Percentiles rank a stretch among this genome's conserved stretches.
Evolutionary conservation across 2,797 vertebrate species (phyloP).

Genomic region (Perodicticus potto): DNA sequence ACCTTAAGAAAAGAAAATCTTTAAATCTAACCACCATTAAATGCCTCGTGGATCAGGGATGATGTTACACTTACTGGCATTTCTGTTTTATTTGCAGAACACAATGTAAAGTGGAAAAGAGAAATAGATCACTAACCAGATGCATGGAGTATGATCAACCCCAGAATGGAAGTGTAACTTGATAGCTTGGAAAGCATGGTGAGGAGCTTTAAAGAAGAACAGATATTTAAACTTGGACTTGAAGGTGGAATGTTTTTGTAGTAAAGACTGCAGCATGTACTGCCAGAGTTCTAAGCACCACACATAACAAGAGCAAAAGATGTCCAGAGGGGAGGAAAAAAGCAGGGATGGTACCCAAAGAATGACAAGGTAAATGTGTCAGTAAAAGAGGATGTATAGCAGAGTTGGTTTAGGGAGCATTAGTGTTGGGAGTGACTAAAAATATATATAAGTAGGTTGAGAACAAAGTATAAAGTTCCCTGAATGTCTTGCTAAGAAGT

Average conservation of each 20-base stretch:
- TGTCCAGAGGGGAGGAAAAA: not conserved
- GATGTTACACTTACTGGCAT: not conserved
- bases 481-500: not conserved
- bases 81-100: not conserved
- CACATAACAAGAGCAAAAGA: not conserved
- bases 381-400: not conserved
- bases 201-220: not conserved
- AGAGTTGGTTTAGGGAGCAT: rapidly evolving
- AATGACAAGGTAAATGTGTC: not conserved
- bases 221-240: not conserved
- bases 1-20: not conserved
- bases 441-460: not conserved
- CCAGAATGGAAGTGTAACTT: not conserved
- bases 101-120: not conserved
- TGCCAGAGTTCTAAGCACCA: not conserved
- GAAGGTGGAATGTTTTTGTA: not conserved
- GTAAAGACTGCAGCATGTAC: not conserved
- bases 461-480: not conserved
- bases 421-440: not conserved
- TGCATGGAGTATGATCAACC: not conserved
- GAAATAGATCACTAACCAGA: not conserved
- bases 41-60: not conserved
- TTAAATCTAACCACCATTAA: not conserved
- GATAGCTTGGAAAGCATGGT: not conserved
- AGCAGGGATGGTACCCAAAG: not conserved